Evolutionary conservation across 2,113 vertebrate genomes (phyloP), one percentile per base, ranked within the genome.

Genomic region (Dryoscopus gambensis): DNA sequence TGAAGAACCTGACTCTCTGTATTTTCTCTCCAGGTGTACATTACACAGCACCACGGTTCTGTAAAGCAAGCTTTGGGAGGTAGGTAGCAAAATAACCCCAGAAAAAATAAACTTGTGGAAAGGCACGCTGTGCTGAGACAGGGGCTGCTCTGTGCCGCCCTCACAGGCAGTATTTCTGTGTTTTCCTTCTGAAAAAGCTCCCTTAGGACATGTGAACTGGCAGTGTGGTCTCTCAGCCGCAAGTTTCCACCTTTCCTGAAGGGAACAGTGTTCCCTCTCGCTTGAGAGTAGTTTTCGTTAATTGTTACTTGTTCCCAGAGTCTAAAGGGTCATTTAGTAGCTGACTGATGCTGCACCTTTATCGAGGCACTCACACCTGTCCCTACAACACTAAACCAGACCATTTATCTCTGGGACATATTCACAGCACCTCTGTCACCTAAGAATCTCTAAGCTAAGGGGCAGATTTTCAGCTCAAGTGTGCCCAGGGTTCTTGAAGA

Each of bases 91-190:
- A 93, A n/a, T 73, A 84, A 95, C 39, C 62, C 84, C 71, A 80
- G 84, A 31, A 87, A 96, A 96, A 95, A 93, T 24, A 87, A 95
- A 89, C 91, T 46, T 22, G 17, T 50, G 82, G 82, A 65, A 88
- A 95, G 83, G 35, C 39, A 59, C 1, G 0, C 59, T 40, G 65
- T 6, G 17, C 70, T 33, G 53, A 85, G 75, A 95, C 90, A 93
- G 80, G 60, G 74, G 56, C 89, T 70, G 49, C 76, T 73, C 83
- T 94, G 90, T 91, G 68, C 55, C 0, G 0, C 80, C 56, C 69
- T 74, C 25, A 30, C 52, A 81, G 87, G 55, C 31, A 6, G 22
- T 8, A 35, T 57, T 78, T 69, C 44, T 74, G 21, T 55, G 6
- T 59, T 81, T 84, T 74, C 22, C 42, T 82, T 20, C 64, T 88